Percentiles rank a stretch among this genome's conserved stretches.
Evolutionary conservation across 2,113 vertebrate species (phyloP).

Genomic region (Apeltes quadracus): DNA sequence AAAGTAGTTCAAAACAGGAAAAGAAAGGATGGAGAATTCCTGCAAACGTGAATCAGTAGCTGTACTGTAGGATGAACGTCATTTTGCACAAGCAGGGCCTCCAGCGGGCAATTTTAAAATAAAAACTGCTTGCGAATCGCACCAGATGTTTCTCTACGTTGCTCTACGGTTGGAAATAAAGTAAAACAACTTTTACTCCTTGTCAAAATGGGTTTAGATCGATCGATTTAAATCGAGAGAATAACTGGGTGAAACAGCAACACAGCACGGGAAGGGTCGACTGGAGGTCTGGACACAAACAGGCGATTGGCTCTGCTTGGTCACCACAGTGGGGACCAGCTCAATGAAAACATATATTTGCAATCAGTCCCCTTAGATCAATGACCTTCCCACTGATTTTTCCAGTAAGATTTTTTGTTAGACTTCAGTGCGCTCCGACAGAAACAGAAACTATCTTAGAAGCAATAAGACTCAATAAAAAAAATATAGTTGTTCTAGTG

Average conservation of each 20-base stretch:
- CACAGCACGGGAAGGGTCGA: conserved; percentile 1
- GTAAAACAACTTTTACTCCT: neutral
- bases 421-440: neutral
- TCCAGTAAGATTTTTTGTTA: neutral
- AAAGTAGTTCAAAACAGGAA: conserved; percentile 5
- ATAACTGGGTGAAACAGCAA: conserved; percentile 2
- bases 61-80: conserved; percentile 1
- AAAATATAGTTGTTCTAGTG: too few species aligned
- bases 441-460: neutral
- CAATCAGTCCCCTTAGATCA: neutral
- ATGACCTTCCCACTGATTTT: conserved; percentile 4
- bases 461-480: too few species aligned
- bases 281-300: conserved; percentile 13
- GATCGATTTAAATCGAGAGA: conserved; percentile 2
- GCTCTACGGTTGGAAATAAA: conserved; percentile 8
- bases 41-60: neutral
- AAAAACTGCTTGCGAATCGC: conserved; percentile 1
- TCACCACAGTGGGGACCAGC: conserved; percentile 1
- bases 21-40: conserved; percentile 14
- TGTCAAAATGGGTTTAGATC: conserved; percentile 30
- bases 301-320: neutral
- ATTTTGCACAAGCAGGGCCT: neutral
- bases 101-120: neutral
- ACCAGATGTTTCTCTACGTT: conserved; percentile 11
- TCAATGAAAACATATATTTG: conserved; percentile 27